Evolutionary conservation across 2,113 vertebrate species (phyloP).

Genomic region (Indri indri): DNA sequence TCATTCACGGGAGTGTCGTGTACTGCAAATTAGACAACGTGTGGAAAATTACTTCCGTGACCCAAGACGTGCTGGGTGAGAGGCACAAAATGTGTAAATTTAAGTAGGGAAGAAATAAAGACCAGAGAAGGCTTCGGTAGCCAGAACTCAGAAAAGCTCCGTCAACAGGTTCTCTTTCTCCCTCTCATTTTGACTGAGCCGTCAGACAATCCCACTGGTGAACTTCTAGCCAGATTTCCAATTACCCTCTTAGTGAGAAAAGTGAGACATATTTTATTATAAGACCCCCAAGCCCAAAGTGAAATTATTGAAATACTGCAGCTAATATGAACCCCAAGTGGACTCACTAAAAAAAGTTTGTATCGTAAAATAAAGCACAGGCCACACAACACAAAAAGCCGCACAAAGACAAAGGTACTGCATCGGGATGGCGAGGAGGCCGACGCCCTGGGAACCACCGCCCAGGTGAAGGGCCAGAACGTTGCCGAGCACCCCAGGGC

Average conservation of each 20-base stretch:
- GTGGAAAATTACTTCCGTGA: background rate
- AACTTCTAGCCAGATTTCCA: background rate
- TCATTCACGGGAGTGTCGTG: background rate
- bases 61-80: background rate
- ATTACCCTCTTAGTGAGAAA: background rate
- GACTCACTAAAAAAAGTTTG: background rate
- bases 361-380: background rate
- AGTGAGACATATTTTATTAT: background rate
- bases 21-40: background rate
- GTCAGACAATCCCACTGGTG: background rate
- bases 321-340: background rate
- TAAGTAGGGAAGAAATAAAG: background rate
- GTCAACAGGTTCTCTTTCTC: background rate
- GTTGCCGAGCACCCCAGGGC: rapidly evolving
- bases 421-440: background rate
- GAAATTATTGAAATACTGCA: constrained; percentile 3
- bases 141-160: background rate
- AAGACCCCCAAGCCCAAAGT: background rate
- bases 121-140: background rate
- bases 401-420: background rate
- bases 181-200: background rate
- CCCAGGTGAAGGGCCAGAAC: background rate
- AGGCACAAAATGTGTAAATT: background rate
- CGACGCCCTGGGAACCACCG: background rate
- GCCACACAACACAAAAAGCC: background rate